Percentiles rank a stretch among this genome's conserved stretches.
phyloP scores from a whole-genome alignment of 1,140 invertebrate genomes.

The Diorhabda elongata region DNA sequence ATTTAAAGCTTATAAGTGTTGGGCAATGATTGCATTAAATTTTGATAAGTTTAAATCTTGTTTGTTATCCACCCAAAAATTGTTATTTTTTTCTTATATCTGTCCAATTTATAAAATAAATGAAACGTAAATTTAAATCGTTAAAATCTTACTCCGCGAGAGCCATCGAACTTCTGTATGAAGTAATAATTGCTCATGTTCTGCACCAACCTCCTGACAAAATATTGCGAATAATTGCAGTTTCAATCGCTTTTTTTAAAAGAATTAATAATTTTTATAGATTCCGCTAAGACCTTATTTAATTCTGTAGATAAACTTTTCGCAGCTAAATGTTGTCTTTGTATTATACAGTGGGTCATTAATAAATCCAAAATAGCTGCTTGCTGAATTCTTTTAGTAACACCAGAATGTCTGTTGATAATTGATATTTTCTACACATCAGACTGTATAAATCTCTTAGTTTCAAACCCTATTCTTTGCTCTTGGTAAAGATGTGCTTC shows the following conservation, averaged over 20 bases:
- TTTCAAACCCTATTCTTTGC: no score
- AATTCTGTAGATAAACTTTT: not conserved
- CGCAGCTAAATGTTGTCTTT: not conserved
- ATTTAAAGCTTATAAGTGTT: no score
- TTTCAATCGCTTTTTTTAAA: not conserved
- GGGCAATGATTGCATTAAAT: no score
- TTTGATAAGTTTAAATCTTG: no score
- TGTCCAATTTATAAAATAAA: constrained; percentile 1
- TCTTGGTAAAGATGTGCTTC: no score
- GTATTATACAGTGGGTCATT: not conserved
- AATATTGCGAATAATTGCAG: not conserved
- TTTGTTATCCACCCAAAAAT: not conserved
- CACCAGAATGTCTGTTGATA: not conserved
- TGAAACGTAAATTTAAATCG: not conserved
- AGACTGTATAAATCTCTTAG: no score
- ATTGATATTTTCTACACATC: no score
- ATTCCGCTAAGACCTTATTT: not conserved
- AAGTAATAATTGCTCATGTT: not conserved
- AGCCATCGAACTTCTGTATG: not conserved
- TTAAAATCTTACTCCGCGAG: not conserved
- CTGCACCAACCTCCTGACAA: not conserved
- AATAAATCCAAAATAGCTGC: not conserved
- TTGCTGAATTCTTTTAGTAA: not conserved
- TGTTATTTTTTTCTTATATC: not conserved
- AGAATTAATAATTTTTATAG: not conserved